Percentiles rank a stretch among this genome's conserved stretches.
These are phyloP conservation scores for Pantala flavescens DNA, from an alignment of 1,140 invertebrate genomes.

Conservation along the genomic window DNA sequence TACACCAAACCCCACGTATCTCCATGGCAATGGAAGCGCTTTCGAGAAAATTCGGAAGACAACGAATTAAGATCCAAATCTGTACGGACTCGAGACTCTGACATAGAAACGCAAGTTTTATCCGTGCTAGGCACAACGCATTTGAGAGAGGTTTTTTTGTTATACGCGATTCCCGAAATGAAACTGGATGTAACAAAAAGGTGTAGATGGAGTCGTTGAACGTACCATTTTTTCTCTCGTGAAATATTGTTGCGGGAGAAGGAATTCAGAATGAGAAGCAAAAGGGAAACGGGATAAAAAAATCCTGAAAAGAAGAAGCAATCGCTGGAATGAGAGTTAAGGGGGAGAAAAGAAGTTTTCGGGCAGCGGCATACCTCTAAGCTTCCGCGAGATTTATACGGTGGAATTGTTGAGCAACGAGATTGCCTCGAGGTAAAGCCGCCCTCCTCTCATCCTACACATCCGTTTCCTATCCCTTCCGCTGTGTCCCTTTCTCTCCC, in stretches of 20 bases:
- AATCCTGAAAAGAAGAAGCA: background rate
- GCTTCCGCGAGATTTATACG: background rate
- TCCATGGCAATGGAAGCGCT: no score
- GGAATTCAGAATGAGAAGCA: slow-evolving; percentile 4
- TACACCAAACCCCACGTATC: no score
- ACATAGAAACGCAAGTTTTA: no score
- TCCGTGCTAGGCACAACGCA: no score
- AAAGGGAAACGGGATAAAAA: background rate
- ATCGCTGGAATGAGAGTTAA: background rate
- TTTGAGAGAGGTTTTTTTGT: no score
- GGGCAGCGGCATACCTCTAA: background rate
- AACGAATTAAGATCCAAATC: no score
- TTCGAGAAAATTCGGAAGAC: no score
- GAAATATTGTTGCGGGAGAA: background rate
- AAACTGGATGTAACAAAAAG: no score
- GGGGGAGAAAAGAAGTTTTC: background rate
- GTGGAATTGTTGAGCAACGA: slow-evolving; percentile 5
- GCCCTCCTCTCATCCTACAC: background rate
- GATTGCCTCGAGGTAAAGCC: background rate
- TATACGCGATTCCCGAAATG: no score
- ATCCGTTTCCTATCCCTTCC: background rate
- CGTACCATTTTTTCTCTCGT: background rate
- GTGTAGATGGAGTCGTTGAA: no score
- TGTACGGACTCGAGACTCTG: no score
- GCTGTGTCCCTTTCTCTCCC: background rate